Conservation (phyloP, 1,140 invertebrate species). For the Scaptomyza hsui region DNA sequence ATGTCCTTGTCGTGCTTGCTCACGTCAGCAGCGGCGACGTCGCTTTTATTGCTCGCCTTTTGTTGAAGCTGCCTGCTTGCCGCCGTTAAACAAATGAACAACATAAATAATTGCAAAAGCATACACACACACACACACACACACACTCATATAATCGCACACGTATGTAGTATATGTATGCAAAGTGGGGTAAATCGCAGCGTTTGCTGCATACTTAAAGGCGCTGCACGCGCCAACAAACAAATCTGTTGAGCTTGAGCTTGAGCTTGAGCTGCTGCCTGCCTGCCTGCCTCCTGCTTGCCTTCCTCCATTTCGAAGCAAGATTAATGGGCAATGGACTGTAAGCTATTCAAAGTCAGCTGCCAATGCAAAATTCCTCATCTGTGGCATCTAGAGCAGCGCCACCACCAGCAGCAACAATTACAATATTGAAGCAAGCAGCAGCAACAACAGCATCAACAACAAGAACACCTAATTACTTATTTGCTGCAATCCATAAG, state of each 20-base stretch:
- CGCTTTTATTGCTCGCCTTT: slow-evolving; percentile 56
- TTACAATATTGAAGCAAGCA: slow-evolving; percentile 8
- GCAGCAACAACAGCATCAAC: slow-evolving; percentile 2
- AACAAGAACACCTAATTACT: slow-evolving; percentile 37
- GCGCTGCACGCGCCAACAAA: slow-evolving; percentile 47
- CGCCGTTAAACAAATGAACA: slow-evolving; percentile 80
- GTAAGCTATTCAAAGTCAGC: slow-evolving; percentile 48
- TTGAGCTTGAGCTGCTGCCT: slow-evolving; percentile 25
- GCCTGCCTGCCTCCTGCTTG: slow-evolving; percentile 31
- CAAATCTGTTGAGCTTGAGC: slow-evolving; percentile 54
- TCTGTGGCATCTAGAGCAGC: slow-evolving; percentile 11
- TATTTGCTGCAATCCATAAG: slow-evolving; percentile 53
- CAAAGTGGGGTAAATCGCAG: slow-evolving; percentile 71
- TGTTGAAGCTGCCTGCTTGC: slow-evolving; percentile 71
- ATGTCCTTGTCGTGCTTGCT: slow-evolving; percentile 48
- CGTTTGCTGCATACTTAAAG: slow-evolving; percentile 65
- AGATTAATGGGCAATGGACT: slow-evolving; percentile 67
- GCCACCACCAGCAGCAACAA: not conserved
- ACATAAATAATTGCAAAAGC: slow-evolving; percentile 82
- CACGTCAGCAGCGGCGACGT: slow-evolving; percentile 58
- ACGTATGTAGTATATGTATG: slow-evolving; percentile 34
- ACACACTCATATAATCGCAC: slow-evolving; percentile 2
- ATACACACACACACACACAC: slow-evolving; percentile 40
- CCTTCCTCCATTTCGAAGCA: slow-evolving; percentile 42
- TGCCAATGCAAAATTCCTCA: slow-evolving; percentile 43